A percentile compares a stretch with the other conserved stretches of the same genome.
These are phyloP conservation scores for Aldrovandia affinis DNA, from an alignment of 2,797 vertebrate species.

Conservation along the genomic window DNA sequence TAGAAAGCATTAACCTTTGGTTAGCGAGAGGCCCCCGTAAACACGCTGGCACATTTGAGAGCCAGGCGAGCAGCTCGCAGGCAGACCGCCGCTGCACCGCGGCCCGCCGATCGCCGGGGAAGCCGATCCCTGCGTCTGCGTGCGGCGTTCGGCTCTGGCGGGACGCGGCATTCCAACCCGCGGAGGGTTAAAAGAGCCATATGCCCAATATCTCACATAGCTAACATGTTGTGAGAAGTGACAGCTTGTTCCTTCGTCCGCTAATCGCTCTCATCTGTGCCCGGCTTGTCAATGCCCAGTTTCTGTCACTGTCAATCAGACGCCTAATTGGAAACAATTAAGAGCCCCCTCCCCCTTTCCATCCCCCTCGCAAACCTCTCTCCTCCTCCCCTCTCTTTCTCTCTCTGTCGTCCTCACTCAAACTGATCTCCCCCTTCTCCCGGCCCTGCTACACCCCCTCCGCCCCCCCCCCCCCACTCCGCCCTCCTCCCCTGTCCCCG, in stretches of 20 bases:
- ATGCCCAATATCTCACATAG: slow-evolving; percentile 50
- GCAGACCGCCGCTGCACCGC: not conserved
- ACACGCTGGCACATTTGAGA: slow-evolving; percentile 60
- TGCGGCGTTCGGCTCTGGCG: not conserved
- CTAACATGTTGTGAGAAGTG: slow-evolving; percentile 73
- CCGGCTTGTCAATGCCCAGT: slow-evolving; percentile 76
- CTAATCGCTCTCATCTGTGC: slow-evolving; percentile 76
- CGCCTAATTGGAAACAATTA: slow-evolving; percentile 64
- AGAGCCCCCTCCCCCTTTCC: slow-evolving; percentile 40
- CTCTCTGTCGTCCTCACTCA: not conserved
- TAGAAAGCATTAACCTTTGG: slow-evolving; percentile 68
- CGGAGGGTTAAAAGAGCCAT: slow-evolving; percentile 56
- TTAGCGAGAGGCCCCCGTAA: slow-evolving; percentile 55
- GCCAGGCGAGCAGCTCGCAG: not conserved
- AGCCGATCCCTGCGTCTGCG: not conserved
- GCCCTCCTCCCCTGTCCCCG: slow-evolving; percentile 20
- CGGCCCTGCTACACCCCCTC: not conserved
- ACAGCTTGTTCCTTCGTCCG: slow-evolving; percentile 79
- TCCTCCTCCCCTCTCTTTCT: slow-evolving; percentile 19
- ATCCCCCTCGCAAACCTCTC: slow-evolving; percentile 11
- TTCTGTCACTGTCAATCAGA: slow-evolving; percentile 81
- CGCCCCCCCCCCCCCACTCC: slow-evolving; percentile 19
- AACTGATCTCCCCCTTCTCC: not conserved
- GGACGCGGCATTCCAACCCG: slow-evolving; percentile 16
- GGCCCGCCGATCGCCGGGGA: not conserved